A percentile compares a stretch with the other conserved stretches of the same genome.
phyloP scores from a whole-genome alignment of 2,888 invertebrate genomes.

The Thumatha senex region DNA sequence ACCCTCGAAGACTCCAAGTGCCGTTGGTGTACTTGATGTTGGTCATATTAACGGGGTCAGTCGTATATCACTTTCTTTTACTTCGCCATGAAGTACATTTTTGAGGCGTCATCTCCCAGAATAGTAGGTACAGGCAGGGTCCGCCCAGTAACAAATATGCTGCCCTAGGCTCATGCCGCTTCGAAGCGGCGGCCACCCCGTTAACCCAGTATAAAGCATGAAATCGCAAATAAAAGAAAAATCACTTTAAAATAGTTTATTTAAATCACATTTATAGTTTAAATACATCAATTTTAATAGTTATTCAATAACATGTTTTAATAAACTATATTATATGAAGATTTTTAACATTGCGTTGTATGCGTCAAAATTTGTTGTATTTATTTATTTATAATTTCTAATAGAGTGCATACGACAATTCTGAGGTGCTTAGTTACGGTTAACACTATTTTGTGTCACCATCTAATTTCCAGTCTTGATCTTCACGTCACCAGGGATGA shows the following conservation, averaged over 20 bases:
- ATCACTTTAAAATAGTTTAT: slow-evolving; percentile 44
- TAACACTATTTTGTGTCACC: not conserved
- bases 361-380: slow-evolving; percentile 28
- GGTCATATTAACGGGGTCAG: too few species aligned
- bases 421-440: slow-evolving; percentile 22
- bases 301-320: slow-evolving; percentile 34
- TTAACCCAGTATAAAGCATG: too few species aligned
- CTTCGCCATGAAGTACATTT: too few species aligned
- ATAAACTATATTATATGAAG: slow-evolving; percentile 39
- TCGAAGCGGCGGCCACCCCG: too few species aligned
- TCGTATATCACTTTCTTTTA: too few species aligned
- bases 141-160: too few species aligned
- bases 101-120: too few species aligned
- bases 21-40: too few species aligned
- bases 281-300: slow-evolving; percentile 32
- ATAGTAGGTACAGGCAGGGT: too few species aligned
- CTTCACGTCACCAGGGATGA: too few species aligned
- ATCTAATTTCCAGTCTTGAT: slow-evolving; percentile 1
- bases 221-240: slow-evolving; percentile 1
- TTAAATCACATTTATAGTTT: slow-evolving; percentile 47
- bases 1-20: too few species aligned
- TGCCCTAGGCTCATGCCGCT: too few species aligned
- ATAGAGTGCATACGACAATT: slow-evolving; percentile 29
- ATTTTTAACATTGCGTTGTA: slow-evolving; percentile 32
- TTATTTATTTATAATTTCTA: slow-evolving; percentile 18